Evolutionary conservation across 2,113 vertebrate species (phyloP), one percentile per base, ranked within the genome.

Genomic region (Cyrtonyx montezumae): DNA sequence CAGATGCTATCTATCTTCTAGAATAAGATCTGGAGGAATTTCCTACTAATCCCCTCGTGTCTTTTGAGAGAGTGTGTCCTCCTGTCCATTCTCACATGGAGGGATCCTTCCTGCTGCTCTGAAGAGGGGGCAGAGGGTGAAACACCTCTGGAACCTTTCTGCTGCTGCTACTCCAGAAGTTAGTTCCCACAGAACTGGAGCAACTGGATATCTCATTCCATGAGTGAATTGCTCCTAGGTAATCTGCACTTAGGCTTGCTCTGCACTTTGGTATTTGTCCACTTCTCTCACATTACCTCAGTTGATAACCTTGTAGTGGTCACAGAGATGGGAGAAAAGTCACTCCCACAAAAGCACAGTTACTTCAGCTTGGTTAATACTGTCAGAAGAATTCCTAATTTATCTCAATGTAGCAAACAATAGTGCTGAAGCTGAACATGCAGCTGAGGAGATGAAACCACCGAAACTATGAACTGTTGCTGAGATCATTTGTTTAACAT

Each of bases 371-470:
- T 63, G 16, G 21, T 76, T 17, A 65, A 45, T 8, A 12, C 13
- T 37, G 7, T n/a, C 70, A 90, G n/a, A n/a, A 34, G 11, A 86
- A 53, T 18, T 79, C 8, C 21, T 48, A 17, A 2, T 15, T 74
- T 92, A 56, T 89, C 82, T 37, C 42, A 87, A 74, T 12, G 53
- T 77, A 92, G 84, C 91, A 94, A 74, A 30, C 48, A 79, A 65
- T 2, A 77, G 19, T 69, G 59, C 25, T 87, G 70, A 87, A 82
- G 49, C 32, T 89, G 79, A 93, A 56, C 21, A 69, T 40, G 37
- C 32, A 93, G 59, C 68, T 87, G 88, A 90, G 65, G 58, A 83
- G 46, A 94, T 10, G n/a, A 93, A 49, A 79, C 73, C 62, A 53
- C 3, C 34, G 36, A 74, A 89, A 82, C 21, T 51, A 84, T 6